Conservation (phyloP, 2,797 vertebrate genomes). For the Paratrypauchen microcephalus region DNA sequence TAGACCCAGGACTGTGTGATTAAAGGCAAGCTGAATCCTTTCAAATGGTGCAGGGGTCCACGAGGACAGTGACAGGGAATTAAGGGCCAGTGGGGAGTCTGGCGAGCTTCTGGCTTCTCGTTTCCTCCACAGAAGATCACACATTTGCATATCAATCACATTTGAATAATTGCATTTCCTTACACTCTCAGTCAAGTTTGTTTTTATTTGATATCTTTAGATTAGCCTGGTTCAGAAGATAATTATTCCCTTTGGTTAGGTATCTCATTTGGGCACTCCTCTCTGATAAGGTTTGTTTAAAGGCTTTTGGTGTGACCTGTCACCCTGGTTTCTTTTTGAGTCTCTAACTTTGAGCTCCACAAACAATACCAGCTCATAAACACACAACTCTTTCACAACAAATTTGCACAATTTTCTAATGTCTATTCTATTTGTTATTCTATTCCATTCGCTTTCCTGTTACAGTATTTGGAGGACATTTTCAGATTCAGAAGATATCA, state of each 20-base stretch:
- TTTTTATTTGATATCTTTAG: constrained; percentile 65
- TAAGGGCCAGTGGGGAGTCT: constrained; percentile 48
- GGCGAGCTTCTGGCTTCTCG: constrained; percentile 34
- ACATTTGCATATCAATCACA: constrained; percentile 65
- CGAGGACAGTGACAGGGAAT: constrained; percentile 55
- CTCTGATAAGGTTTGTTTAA: constrained; percentile 50
- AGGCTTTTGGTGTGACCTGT: constrained; percentile 35
- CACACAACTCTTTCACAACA: not conserved
- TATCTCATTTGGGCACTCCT: constrained; percentile 45
- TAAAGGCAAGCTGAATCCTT: constrained; percentile 31
- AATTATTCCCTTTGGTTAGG: constrained; percentile 63
- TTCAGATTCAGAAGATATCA: too few relatives aligned
- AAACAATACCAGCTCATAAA: constrained; percentile 27
- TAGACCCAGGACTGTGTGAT: constrained; percentile 32
- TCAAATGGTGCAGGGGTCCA: constrained; percentile 36
- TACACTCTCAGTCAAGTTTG: constrained; percentile 51
- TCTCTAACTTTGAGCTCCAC: constrained; percentile 26
- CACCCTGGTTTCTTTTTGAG: constrained; percentile 23
- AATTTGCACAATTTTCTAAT: not conserved
- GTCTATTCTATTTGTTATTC: too few relatives aligned
- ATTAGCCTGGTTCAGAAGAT: constrained; percentile 54
- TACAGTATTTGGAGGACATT: too few relatives aligned
- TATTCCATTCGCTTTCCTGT: too few relatives aligned
- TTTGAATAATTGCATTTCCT: constrained; percentile 72
- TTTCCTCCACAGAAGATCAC: constrained; percentile 36